Evolutionary conservation across 2,797 vertebrate genomes (phyloP).

Genomic region (Carapus acus): DNA sequence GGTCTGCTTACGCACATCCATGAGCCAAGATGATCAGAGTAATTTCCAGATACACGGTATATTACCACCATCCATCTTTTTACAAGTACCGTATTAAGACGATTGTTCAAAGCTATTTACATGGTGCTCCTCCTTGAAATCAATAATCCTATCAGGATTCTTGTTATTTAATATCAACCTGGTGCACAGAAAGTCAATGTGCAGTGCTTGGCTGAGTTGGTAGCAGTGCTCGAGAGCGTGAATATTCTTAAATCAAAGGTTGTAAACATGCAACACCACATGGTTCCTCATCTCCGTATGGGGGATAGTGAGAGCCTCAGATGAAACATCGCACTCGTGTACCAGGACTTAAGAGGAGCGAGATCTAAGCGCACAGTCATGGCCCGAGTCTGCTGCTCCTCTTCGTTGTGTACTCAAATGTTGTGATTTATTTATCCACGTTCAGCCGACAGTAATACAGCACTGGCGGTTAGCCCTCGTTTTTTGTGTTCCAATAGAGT

Average conservation of each 20-base stretch:
- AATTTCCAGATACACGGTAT: constrained; percentile 21
- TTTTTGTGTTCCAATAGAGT: constrained; percentile 17
- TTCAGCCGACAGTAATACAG: constrained; percentile 22
- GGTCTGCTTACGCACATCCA: constrained; percentile 7
- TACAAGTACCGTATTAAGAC: constrained; percentile 27
- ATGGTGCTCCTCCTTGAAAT: constrained; percentile 43
- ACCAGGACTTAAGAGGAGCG: constrained; percentile 34
- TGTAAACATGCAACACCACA: constrained; percentile 58
- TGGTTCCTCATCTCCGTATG: constrained; percentile 44
- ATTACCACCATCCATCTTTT: constrained; percentile 23
- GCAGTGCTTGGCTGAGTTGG: constrained; percentile 43
- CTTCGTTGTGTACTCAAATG: constrained; percentile 28
- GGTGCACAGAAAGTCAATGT: constrained; percentile 43
- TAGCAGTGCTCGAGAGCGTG: constrained; percentile 47
- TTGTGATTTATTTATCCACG: constrained; percentile 27
- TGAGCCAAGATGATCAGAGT: constrained; percentile 4
- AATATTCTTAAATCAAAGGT: constrained; percentile 60
- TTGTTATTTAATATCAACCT: constrained; percentile 46
- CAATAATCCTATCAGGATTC: constrained; percentile 53
- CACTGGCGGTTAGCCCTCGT: constrained; percentile 28
- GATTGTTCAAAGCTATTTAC: constrained; percentile 40
- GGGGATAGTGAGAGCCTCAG: constrained; percentile 41
- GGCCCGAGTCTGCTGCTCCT: constrained; percentile 35
- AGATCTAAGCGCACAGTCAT: constrained; percentile 55
- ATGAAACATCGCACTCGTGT: constrained; percentile 48